These are phyloP conservation scores for Eilema caniola DNA, from an alignment of 2,888 invertebrate species.

Conservation along the genomic window DNA sequence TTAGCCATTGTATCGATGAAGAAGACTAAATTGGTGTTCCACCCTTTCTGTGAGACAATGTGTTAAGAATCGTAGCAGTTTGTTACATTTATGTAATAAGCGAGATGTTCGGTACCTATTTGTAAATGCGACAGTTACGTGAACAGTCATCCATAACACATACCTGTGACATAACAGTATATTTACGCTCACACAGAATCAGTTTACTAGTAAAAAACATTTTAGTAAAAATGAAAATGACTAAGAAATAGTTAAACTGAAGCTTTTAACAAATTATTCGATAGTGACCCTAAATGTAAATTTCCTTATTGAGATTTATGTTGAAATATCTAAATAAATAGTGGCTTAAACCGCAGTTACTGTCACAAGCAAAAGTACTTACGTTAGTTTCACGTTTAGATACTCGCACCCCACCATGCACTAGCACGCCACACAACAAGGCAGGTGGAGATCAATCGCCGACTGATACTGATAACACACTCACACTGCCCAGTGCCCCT, in stretches of 20 bases:
- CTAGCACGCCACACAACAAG: conserved; percentile 34
- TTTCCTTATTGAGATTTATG: not conserved
- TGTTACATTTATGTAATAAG: not conserved
- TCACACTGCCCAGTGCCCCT: not conserved
- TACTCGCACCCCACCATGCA: conserved; percentile 13
- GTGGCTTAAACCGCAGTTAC: not conserved
- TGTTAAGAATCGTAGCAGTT: not conserved
- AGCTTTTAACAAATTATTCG: not conserved
- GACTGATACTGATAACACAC: conserved; percentile 60
- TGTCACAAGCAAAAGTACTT: not conserved
- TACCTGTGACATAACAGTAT: not conserved
- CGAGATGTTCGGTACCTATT: not conserved
- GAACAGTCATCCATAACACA: not conserved
- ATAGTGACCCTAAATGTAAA: not conserved
- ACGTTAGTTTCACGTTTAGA: conserved; percentile 12
- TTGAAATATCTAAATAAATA: not conserved
- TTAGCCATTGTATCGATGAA: too few species aligned
- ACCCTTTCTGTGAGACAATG: not conserved
- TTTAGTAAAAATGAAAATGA: not conserved
- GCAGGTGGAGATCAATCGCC: conserved; percentile 50
- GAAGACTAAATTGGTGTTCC: not conserved
- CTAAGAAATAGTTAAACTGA: not conserved
- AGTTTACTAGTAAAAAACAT: not conserved
- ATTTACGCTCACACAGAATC: not conserved
- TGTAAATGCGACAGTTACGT: not conserved